Conservation (phyloP, 2,797 vertebrate species). For the Xenops minutus region DNA sequence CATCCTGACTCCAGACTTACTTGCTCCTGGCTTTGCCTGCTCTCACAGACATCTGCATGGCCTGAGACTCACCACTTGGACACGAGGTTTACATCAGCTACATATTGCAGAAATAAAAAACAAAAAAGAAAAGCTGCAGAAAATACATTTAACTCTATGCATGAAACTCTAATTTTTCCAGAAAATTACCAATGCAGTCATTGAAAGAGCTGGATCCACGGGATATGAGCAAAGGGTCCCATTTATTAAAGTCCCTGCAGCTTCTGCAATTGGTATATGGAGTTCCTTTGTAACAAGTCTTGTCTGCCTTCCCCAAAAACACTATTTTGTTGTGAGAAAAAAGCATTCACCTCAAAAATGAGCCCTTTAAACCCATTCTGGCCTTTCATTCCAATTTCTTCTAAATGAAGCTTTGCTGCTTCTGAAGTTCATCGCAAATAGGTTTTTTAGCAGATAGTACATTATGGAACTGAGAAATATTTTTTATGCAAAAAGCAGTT, state of each 20-base stretch:
- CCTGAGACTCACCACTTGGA: background rate
- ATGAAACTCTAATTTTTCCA: background rate
- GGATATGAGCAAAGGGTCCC: background rate
- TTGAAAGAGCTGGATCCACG: background rate
- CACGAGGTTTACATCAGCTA: background rate
- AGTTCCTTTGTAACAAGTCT: background rate
- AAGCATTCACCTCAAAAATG: background rate
- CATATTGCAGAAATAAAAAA: background rate
- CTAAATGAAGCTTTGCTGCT: background rate
- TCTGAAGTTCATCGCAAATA: background rate
- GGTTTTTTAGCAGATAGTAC: background rate
- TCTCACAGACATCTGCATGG: background rate
- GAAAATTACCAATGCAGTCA: background rate
- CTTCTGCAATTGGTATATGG: background rate
- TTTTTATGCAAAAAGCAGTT: background rate
- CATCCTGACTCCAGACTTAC: background rate
- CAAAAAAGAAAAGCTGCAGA: background rate
- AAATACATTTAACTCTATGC: background rate
- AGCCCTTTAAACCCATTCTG: background rate
- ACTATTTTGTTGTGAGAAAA: background rate
- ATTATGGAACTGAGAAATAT: background rate
- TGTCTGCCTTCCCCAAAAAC: background rate
- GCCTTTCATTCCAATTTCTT: background rate
- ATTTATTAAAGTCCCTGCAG: background rate
- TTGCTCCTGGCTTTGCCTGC: background rate